phyloP scores from a whole-genome alignment of 2,113 vertebrate species.

The Mesitornis unicolor region DNA sequence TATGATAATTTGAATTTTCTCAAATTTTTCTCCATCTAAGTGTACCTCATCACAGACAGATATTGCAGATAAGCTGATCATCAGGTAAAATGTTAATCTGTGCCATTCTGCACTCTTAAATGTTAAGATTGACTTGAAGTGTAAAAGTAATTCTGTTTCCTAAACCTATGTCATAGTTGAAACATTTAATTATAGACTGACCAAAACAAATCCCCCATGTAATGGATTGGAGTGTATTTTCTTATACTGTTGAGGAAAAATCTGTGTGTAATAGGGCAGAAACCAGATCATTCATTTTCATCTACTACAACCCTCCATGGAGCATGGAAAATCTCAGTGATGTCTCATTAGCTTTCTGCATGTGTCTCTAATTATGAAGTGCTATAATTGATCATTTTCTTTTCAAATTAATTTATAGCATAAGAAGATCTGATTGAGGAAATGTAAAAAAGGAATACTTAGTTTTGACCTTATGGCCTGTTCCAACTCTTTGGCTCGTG shows the following conservation, averaged over 20 bases:
- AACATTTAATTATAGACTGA: not conserved
- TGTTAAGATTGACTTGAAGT: not conserved
- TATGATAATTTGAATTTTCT: not conserved
- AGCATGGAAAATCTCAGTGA: constrained; percentile 12
- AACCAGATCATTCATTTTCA: not conserved
- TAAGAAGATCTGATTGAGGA: constrained; percentile 28
- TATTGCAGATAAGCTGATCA: not conserved
- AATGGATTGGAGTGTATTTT: not conserved
- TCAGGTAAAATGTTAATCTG: not conserved
- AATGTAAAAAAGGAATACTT: constrained; percentile 41
- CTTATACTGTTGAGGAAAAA: not conserved
- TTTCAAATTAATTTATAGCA: constrained; percentile 48
- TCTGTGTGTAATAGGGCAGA: not conserved
- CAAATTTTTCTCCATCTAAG: not conserved
- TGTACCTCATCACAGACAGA: not conserved
- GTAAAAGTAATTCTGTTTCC: not conserved
- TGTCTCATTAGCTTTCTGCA: not conserved
- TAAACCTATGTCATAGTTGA: not conserved
- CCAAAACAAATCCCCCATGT: not conserved
- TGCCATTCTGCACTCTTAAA: not conserved
- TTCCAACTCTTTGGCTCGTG: constrained; percentile 14
- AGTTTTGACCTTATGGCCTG: constrained; percentile 22
- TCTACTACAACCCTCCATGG: not conserved
- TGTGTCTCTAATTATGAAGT: constrained; percentile 43
- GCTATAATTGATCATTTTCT: constrained; percentile 46